These are phyloP conservation scores for Bombylius discolor DNA, from an alignment of 2,888 invertebrate genomes.

Conservation along the genomic window DNA sequence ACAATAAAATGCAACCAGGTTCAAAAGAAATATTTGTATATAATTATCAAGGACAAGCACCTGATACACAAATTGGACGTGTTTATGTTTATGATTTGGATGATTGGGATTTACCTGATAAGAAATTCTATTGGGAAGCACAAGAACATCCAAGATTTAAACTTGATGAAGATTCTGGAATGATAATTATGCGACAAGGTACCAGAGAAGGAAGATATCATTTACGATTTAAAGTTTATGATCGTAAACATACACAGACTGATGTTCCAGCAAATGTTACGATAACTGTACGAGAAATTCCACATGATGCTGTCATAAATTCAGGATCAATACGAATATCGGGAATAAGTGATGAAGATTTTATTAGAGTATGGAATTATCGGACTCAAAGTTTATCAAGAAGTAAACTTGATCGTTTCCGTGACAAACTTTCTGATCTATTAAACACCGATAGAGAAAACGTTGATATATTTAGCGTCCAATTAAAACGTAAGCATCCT, in stretches of 20 bases:
- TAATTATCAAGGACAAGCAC: conserved; percentile 85
- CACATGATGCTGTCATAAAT: conserved; percentile 89
- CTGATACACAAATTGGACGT: conserved; percentile 81
- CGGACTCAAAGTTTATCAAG: conserved; percentile 69
- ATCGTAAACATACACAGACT: conserved; percentile 86
- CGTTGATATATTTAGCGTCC: conserved; percentile 94
- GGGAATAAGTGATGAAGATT: conserved; percentile 92
- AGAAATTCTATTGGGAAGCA: conserved; percentile 91
- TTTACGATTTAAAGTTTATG: conserved; percentile 75
- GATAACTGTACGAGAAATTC: conserved; percentile 85
- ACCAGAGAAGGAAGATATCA: conserved; percentile 79
- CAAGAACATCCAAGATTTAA: conserved; percentile 77
- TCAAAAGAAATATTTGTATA: conserved; percentile 95
- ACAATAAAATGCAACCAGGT: conserved; percentile 97
- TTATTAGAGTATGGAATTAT: conserved; percentile 89
- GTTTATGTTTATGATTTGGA: conserved; percentile 96
- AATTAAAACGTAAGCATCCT: conserved; percentile 71
- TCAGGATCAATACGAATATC: conserved; percentile 88
- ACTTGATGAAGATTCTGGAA: conserved; percentile 81
- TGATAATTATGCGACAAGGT: conserved; percentile 90
- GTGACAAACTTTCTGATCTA: conserved; percentile 74
- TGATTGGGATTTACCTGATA: conserved; percentile 97
- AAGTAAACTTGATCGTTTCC: conserved; percentile 81
- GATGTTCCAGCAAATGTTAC: conserved; percentile 95
- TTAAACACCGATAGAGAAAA: conserved; percentile 75